These are phyloP conservation scores for Montipora sp. DNA, from an alignment of 64 coral and sea anemone genomes.

Conservation along the genomic window DNA sequence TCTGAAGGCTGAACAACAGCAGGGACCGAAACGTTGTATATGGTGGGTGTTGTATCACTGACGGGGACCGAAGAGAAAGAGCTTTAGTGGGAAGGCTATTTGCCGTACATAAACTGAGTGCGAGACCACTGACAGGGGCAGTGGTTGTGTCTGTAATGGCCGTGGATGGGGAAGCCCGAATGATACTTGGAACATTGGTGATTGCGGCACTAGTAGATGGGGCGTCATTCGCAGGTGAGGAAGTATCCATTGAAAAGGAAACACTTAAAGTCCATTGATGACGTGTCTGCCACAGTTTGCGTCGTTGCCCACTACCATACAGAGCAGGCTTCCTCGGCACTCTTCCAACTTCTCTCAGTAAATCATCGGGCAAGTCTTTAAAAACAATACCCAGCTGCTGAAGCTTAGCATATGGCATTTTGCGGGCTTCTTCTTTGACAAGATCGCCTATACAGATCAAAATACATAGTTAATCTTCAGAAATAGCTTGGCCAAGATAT, in stretches of 20 bases:
- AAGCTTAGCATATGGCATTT: constrained; percentile 35
- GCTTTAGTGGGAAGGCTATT: not conserved
- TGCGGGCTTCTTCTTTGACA: not conserved
- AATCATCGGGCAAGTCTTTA: not conserved
- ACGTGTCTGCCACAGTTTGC: constrained; percentile 27
- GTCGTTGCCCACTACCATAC: constrained; percentile 28
- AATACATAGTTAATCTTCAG: no score
- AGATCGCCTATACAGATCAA: not conserved
- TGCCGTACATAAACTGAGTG: not conserved
- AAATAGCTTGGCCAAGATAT: no score
- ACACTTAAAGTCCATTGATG: constrained; percentile 2
- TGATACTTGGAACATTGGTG: not conserved
- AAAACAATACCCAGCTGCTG: constrained; percentile 30
- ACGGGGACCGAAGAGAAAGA: no score
- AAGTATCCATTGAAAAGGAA: not conserved
- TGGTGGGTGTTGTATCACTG: no score
- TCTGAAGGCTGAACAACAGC: no score
- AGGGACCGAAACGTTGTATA: no score
- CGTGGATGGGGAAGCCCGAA: not conserved
- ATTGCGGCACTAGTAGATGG: not conserved
- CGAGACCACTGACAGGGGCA: no score
- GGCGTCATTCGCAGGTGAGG: not conserved
- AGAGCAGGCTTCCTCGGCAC: constrained; percentile 13
- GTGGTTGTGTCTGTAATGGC: not conserved
- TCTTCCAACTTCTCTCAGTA: constrained; percentile 8